Percentiles rank a stretch among this genome's conserved stretches.
phyloP scores from a whole-genome alignment of 2,797 vertebrate species.

The Poeciliopsis turneri region DNA sequence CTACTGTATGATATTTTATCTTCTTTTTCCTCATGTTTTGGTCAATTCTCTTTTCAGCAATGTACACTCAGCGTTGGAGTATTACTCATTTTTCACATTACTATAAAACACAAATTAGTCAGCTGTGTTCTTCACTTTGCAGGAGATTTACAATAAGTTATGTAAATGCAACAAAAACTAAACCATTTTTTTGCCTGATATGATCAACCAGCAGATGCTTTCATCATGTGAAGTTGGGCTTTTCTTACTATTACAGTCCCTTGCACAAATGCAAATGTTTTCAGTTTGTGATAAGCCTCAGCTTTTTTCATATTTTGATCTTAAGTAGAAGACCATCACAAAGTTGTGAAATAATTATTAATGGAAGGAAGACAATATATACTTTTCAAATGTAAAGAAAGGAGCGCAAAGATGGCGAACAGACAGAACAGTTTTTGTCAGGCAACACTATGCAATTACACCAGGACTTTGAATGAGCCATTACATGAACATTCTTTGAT shows the following conservation, averaged over 20 bases:
- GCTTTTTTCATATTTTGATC: not conserved
- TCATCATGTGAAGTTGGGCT: not conserved
- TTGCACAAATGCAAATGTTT: not conserved
- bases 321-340: not conserved
- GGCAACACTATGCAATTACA: no score
- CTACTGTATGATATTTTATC: not conserved
- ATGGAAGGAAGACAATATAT: not conserved
- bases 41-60: not conserved
- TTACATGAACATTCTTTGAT: not conserved
- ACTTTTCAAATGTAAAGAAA: not conserved
- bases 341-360: not conserved
- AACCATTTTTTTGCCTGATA: not conserved
- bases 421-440: no score
- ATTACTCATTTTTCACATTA: not conserved
- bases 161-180: not conserved
- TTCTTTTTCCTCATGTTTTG: not conserved
- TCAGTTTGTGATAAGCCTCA: not conserved
- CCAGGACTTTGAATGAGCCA: no score
- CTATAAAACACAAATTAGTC: not conserved
- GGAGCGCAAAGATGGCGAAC: not conserved
- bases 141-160: not conserved
- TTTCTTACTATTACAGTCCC: not conserved
- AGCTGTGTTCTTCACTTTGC: not conserved
- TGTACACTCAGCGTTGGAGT: not conserved
- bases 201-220: not conserved